phyloP scores from a whole-genome alignment of 1,140 invertebrate species.

The Procambarus virginalis region DNA sequence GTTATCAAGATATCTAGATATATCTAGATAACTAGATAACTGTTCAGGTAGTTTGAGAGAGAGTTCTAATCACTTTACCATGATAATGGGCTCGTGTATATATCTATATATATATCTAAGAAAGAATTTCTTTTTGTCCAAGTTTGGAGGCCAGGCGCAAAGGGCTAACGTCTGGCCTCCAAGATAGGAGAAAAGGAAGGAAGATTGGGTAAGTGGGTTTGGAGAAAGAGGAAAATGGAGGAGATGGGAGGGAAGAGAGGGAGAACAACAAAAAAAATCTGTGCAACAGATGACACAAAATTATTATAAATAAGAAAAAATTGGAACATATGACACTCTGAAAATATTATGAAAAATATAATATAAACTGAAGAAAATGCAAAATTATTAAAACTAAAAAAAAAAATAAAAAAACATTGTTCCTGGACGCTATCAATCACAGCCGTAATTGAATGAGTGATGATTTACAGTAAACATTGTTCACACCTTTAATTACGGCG shows the following conservation, averaged over 20 bases:
- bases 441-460: not conserved
- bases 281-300: not conserved
- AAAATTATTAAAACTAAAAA: not conserved
- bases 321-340: no score
- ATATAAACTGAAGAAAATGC: not conserved
- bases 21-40: no score
- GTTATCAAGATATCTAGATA: no score
- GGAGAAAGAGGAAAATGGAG: not conserved
- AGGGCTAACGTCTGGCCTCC: not conserved
- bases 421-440: not conserved
- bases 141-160: not conserved
- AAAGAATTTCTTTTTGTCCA: no score
- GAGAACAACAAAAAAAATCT: not conserved
- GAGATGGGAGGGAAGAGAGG: not conserved
- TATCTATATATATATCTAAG: no score
- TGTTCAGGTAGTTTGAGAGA: no score
- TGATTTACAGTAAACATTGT: slow-evolving; percentile 12
- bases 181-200: no score
- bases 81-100: no score
- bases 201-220: not conserved
- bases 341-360: no score
- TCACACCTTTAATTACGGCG: slow-evolving; percentile 8
- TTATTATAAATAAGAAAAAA: no score
- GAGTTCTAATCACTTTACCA: no score
- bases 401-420: not conserved